Percentiles rank a stretch among this genome's conserved stretches.
These are phyloP conservation scores for Megalops atlanticus DNA, from an alignment of 2,113 vertebrate species.

Conservation along the genomic window DNA sequence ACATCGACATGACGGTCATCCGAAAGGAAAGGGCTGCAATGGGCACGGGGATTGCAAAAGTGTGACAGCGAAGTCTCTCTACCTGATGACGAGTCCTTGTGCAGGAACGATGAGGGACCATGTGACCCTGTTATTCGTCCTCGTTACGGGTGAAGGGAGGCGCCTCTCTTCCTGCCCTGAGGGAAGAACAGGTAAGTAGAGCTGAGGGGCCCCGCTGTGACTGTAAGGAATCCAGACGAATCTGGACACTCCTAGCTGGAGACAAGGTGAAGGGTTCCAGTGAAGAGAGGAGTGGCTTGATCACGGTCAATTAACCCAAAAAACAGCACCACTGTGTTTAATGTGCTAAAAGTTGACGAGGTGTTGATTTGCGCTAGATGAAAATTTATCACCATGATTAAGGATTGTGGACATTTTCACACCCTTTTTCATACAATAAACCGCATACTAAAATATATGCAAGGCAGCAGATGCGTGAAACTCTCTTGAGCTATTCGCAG, in stretches of 20 bases:
- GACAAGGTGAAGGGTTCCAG: constrained; percentile 50
- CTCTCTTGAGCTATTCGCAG: too few species aligned
- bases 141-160: constrained; percentile 38
- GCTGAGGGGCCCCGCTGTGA: constrained; percentile 45
- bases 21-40: neutral
- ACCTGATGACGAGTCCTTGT: constrained; percentile 46
- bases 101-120: constrained; percentile 15
- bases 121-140: neutral
- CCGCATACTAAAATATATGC: too few species aligned
- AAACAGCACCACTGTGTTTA: too few species aligned
- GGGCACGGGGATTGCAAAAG: neutral
- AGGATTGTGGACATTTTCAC: neutral
- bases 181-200: constrained; percentile 58
- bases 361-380: too few species aligned
- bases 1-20: neutral
- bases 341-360: too few species aligned
- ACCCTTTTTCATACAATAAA: too few species aligned
- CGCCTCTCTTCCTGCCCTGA: constrained; percentile 47
- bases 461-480: too few species aligned
- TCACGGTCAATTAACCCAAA: neutral
- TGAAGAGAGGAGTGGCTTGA: constrained; percentile 3
- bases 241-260: too few species aligned
- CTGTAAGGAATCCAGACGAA: constrained; percentile 26
- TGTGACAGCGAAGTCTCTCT: constrained; percentile 47
- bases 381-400: too few species aligned